Percentiles rank a stretch among this genome's conserved stretches.
phyloP scores from a whole-genome alignment of 2,797 vertebrate species.

The Pempheris klunzingeri region DNA sequence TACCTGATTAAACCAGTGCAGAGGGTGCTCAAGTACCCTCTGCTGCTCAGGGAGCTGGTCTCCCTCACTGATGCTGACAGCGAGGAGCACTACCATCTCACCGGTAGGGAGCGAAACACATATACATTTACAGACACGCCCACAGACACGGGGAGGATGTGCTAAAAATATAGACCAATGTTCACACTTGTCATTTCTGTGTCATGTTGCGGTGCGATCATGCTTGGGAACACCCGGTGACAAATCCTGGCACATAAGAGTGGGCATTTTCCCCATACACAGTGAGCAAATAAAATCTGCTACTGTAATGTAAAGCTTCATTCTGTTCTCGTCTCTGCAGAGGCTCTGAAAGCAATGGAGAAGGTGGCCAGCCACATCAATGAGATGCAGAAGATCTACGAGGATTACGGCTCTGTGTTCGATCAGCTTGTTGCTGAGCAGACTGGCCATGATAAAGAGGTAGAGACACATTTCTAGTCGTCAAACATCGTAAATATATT shows the following conservation, averaged over 20 bases:
- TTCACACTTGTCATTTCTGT: slow-evolving; percentile 29
- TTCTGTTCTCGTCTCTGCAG: slow-evolving; percentile 75
- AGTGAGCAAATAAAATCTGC: slow-evolving; percentile 28
- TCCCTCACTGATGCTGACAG: slow-evolving; percentile 95
- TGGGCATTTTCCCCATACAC: not conserved
- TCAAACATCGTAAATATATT: not conserved
- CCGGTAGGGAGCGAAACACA: slow-evolving; percentile 80
- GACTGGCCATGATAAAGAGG: slow-evolving; percentile 93
- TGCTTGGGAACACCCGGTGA: slow-evolving; percentile 1
- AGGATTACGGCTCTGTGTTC: slow-evolving; percentile 96
- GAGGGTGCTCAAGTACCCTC: slow-evolving; percentile 97
- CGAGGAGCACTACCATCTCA: slow-evolving; percentile 97
- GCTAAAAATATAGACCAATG: slow-evolving; percentile 18
- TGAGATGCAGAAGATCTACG: slow-evolving; percentile 99
- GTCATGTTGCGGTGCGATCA: slow-evolving; percentile 7
- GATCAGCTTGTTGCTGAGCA: slow-evolving; percentile 97
- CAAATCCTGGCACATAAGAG: not conserved
- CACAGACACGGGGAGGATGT: not conserved
- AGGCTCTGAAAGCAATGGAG: slow-evolving; percentile 98
- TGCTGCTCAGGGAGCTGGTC: slow-evolving; percentile 95
- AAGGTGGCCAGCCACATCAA: slow-evolving; percentile 99
- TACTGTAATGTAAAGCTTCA: slow-evolving; percentile 3
- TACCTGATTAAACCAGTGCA: slow-evolving; percentile 99
- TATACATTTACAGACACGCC: not conserved
- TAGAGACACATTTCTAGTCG: slow-evolving; percentile 51